These are phyloP conservation scores for Chaetodon trifascialis DNA, from an alignment of 2,113 vertebrate species.

Conservation along the genomic window DNA sequence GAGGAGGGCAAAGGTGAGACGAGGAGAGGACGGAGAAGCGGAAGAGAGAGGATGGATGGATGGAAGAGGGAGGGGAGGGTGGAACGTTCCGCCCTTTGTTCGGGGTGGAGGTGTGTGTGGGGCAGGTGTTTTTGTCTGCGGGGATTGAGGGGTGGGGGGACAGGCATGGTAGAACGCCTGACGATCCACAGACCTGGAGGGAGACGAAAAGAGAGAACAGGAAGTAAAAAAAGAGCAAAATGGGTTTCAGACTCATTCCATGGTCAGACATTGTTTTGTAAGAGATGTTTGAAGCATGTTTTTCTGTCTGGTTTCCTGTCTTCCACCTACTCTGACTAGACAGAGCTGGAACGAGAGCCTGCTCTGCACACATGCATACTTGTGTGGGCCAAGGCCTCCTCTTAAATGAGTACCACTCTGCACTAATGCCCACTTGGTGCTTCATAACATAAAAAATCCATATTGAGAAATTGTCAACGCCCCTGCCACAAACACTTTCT, in stretches of 20 bases:
- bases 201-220: background rate
- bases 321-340: constrained; percentile 61
- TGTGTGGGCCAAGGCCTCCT: constrained; percentile 44
- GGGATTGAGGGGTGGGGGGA: constrained; percentile 79
- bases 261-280: constrained; percentile 19
- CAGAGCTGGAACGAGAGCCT: constrained; percentile 33
- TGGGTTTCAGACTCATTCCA: background rate
- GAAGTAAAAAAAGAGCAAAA: background rate
- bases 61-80: constrained; percentile 35
- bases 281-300: constrained; percentile 38
- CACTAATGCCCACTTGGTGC: constrained; percentile 38
- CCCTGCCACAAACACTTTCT: background rate
- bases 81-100: constrained; percentile 48
- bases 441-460: background rate
- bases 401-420: constrained; percentile 51
- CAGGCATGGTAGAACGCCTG: constrained; percentile 86
- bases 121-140: constrained; percentile 74
- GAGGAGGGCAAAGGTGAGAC: constrained; percentile 59
- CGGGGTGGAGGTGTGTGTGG: constrained; percentile 52
- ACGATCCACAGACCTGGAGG: constrained; percentile 84
- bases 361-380: constrained; percentile 14
- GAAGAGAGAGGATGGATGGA: constrained; percentile 50
- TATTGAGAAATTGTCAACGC: constrained; percentile 7
- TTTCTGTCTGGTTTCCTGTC: constrained; percentile 45
- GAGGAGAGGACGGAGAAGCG: constrained; percentile 44